Percentiles rank a stretch among this genome's conserved stretches.
phyloP scores from a whole-genome alignment of 1,140 invertebrate genomes.

The Drosophila triauraria region DNA sequence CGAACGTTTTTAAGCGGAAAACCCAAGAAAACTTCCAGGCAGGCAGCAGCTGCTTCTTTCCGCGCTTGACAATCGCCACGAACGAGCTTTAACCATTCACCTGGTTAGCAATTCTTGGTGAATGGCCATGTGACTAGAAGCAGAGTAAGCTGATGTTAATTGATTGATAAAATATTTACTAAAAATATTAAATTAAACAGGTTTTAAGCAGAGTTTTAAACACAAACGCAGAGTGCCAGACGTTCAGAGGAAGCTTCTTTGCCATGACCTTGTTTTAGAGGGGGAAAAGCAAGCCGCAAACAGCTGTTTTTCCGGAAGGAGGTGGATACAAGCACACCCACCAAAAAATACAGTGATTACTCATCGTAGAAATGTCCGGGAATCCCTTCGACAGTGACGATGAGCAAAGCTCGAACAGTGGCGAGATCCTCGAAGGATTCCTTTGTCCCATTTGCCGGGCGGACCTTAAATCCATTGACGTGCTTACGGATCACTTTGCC shows the following conservation, averaged over 20 bases:
- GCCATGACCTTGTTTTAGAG: neutral
- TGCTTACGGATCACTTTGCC: conserved; percentile 95
- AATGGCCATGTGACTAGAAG: neutral
- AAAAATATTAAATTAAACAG: neutral
- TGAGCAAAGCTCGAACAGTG: conserved; percentile 76
- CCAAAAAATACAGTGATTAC: conserved; percentile 43
- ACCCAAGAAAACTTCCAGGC: conserved; percentile 44
- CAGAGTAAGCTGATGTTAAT: conserved; percentile 12
- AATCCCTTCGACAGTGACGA: conserved; percentile 79
- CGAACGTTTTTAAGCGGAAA: conserved; percentile 16
- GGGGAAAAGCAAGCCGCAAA: neutral
- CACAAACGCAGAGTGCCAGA: neutral
- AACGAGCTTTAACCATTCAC: neutral
- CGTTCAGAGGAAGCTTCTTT: neutral
- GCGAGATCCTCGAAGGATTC: conserved; percentile 94
- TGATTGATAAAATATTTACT: conserved; percentile 6
- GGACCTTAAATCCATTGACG: conserved; percentile 92
- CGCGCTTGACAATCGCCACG: conserved; percentile 10
- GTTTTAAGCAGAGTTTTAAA: no score
- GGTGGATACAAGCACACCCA: conserved; percentile 57
- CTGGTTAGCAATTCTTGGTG: neutral
- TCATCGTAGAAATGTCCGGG: conserved; percentile 53
- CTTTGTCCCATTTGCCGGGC: conserved; percentile 97
- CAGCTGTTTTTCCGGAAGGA: conserved; percentile 11
- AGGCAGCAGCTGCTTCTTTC: conserved; percentile 44